Evolutionary conservation across 1,140 invertebrate genomes (phyloP).

Genomic region (Nasonia longicornis): DNA sequence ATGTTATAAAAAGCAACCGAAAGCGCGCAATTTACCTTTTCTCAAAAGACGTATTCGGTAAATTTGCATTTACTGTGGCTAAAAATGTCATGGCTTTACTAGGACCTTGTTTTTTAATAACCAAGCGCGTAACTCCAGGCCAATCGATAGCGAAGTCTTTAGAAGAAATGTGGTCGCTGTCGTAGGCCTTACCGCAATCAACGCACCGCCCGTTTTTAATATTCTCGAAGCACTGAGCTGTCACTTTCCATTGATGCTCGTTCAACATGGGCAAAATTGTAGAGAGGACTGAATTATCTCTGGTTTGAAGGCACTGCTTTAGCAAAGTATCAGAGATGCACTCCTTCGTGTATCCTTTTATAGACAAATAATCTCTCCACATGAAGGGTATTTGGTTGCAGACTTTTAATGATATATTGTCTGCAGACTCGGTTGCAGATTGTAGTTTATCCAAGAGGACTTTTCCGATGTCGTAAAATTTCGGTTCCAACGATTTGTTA

Average conservation of each 20-base stretch:
- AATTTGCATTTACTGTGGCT: constrained; percentile 52
- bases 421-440: constrained; percentile 18
- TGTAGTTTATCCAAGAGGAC: constrained; percentile 55
- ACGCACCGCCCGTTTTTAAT: constrained; percentile 59
- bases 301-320: constrained; percentile 58
- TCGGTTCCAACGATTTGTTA: constrained; percentile 53
- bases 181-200: constrained; percentile 53
- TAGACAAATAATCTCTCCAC: constrained; percentile 65
- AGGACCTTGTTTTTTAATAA: constrained; percentile 59
- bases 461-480: constrained; percentile 57
- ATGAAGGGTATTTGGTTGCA: constrained; percentile 73
- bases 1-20: constrained; percentile 1
- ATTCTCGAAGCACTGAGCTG: constrained; percentile 49
- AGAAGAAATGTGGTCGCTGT: constrained; percentile 31
- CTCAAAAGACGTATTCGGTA: constrained; percentile 57
- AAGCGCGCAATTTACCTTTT: constrained; percentile 53
- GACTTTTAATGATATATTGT: constrained; percentile 56
- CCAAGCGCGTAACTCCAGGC: constrained; percentile 55
- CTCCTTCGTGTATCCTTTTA: constrained; percentile 42
- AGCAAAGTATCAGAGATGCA: constrained; percentile 36
- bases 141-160: constrained; percentile 57
- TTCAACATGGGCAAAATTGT: constrained; percentile 56
- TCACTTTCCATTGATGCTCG: constrained; percentile 55
- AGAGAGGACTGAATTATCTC: constrained; percentile 57
- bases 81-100: constrained; percentile 58